Evolutionary conservation across 2,797 vertebrate species (phyloP).

Genomic region (Holocentrus rufus): DNA sequence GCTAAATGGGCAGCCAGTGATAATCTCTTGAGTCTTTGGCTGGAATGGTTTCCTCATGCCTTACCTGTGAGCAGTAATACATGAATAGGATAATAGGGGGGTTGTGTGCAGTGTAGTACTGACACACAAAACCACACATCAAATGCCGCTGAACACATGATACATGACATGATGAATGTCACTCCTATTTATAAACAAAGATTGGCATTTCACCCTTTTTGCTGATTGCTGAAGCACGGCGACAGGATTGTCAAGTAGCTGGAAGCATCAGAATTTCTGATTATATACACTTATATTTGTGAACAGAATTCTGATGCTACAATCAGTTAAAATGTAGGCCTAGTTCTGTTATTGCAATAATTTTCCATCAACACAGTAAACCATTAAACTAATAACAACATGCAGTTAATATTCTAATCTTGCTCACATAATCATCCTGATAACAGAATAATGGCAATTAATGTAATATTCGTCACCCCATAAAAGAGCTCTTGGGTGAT

Average conservation of each 20-base stretch:
- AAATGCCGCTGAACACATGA: slow-evolving; percentile 13
- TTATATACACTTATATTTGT: background rate
- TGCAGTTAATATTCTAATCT: background rate
- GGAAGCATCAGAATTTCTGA: background rate
- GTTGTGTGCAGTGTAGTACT: slow-evolving; percentile 3
- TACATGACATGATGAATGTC: slow-evolving; percentile 10
- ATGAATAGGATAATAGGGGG: background rate
- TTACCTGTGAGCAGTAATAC: slow-evolving; percentile 23
- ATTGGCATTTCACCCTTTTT: slow-evolving; percentile 9
- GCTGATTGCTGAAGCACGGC: background rate
- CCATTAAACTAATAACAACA: background rate
- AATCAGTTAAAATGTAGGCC: too few species aligned
- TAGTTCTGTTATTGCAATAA: background rate
- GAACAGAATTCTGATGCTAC: too few species aligned
- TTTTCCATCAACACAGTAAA: background rate
- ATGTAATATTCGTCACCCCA: too few species aligned
- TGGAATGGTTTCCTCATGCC: slow-evolving; percentile 33
- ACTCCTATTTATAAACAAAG: slow-evolving; percentile 9
- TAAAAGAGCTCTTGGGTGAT: background rate
- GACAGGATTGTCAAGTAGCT: slow-evolving; percentile 6
- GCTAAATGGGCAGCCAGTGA: slow-evolving; percentile 4
- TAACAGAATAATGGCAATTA: too few species aligned
- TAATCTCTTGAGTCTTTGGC: slow-evolving; percentile 8
- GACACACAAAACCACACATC: slow-evolving; percentile 11
- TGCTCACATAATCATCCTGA: background rate